Evolutionary conservation across 2,113 vertebrate genomes (phyloP), one percentile per base, ranked within the genome.

Genomic region (Clarias macrocephalus): DNA sequence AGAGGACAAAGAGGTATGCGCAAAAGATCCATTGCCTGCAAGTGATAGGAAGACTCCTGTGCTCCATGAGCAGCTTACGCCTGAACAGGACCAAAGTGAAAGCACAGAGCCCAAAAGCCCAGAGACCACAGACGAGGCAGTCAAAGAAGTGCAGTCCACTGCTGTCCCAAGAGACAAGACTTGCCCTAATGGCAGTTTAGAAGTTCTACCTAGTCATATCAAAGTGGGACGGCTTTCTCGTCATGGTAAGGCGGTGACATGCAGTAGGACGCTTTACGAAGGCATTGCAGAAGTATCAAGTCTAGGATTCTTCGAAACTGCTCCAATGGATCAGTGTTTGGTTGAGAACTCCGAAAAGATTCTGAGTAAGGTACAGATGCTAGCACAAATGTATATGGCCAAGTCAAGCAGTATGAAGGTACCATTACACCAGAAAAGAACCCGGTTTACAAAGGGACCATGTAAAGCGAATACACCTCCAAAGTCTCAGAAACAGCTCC

Each of bases 341-440:
- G 85, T 95, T 21, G 94, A 96, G 86, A 94, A 95, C 88, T 96
- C 96, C 0, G 96, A 97, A 85, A 95, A 96, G 18, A 96, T 97
- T 30, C 92, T 96, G 0, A 97, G 93, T 87, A 96, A 96, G 7
- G 97, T 97, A n/a, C 96, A 97, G 33, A 96, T 96, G 25, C 18
- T 98, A 88, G 97, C 97, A 1, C 94, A 92, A 8, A 97, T 98
- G 92, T 98, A 97, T 91, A 96, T 96, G 0, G 93, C 95, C 89
- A 95, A 96, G 88, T 95, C 95, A 80, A 92, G 94, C 73, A 93
- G 94, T 88, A 95, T 96, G 94, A 96, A 95, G 79, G 92, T 94
- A 5, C 94, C 94, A 0, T 90, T 94, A 48, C 94, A 95, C 77
- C 94, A 95, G 72, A 95, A 95, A 88, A 88, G 86, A 60, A 86